Conservation (phyloP, 2,797 vertebrate species). For the Ceryle rudis region DNA sequence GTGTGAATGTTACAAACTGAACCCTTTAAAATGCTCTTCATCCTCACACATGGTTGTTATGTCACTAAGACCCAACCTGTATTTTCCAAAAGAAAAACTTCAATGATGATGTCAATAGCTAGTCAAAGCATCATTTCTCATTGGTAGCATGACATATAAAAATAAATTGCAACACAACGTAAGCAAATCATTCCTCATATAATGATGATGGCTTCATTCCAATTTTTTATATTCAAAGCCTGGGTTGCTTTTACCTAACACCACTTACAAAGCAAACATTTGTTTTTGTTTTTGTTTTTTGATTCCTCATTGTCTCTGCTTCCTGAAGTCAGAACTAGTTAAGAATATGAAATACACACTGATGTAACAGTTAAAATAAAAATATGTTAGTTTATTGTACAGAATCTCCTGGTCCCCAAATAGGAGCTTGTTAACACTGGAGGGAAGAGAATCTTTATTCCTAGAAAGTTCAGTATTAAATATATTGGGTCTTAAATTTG, state of each 20-base stretch:
- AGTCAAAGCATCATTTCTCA: not conserved
- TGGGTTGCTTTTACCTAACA: not conserved
- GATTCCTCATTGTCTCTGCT: not conserved
- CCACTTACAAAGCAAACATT: not conserved
- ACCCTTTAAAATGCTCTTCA: not conserved
- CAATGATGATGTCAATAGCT: not conserved
- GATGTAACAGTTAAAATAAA: not conserved
- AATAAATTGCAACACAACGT: not conserved
- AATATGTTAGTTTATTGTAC: not conserved
- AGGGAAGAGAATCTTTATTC: not conserved
- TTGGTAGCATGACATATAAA: not conserved
- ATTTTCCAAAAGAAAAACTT: not conserved
- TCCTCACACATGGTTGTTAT: not conserved
- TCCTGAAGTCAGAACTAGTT: not conserved
- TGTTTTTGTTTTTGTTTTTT: not conserved
- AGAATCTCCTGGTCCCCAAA: not conserved
- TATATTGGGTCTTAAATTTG: not conserved
- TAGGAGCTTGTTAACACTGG: not conserved
- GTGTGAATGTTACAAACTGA: not conserved
- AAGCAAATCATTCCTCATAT: not conserved
- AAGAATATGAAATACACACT: not conserved
- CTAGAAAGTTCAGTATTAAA: not conserved
- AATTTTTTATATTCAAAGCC: not conserved
- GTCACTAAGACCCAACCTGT: not conserved
- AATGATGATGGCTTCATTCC: not conserved